Percentiles rank a stretch among this genome's conserved stretches.
These are phyloP conservation scores for Lerista edwardsae DNA, from an alignment of 2,797 vertebrate species.

Conservation along the genomic window DNA sequence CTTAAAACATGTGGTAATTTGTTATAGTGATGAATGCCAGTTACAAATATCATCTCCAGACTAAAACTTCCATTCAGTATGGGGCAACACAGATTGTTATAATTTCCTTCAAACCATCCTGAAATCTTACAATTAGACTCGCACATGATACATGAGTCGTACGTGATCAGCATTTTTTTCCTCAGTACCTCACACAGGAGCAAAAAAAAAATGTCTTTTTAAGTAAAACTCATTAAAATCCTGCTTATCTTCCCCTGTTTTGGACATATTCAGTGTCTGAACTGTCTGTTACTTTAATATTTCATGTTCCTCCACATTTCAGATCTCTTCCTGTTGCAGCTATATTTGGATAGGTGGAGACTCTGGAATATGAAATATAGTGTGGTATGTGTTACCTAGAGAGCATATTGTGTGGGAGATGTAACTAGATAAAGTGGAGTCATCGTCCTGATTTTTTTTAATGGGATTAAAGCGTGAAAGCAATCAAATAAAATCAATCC, in stretches of 20 bases:
- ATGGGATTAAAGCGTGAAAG: conserved; percentile 32
- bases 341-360: too few species aligned
- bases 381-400: too few species aligned
- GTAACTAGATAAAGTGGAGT: too few species aligned
- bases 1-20: background rate
- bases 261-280: background rate
- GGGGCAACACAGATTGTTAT: conserved; percentile 11
- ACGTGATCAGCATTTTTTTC: too few species aligned
- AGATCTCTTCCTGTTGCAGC: background rate
- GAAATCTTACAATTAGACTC: background rate
- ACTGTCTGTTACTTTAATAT: too few species aligned
- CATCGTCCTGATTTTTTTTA: conserved; percentile 7
- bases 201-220: too few species aligned
- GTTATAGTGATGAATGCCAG: background rate
- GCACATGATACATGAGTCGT: too few species aligned
- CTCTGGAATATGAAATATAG: too few species aligned
- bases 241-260: background rate
- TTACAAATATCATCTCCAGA: conserved; percentile 23
- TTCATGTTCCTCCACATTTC: background rate
- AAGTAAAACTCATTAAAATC: too few species aligned
- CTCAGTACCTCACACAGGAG: too few species aligned
- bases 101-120: background rate
- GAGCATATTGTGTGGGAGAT: too few species aligned
- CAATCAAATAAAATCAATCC: conserved; percentile 16
- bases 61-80: conserved; percentile 2